Evolutionary conservation across 2,113 vertebrate genomes (phyloP).

Genomic region (crab-eating macaque (Macaca fascicularis)): DNA sequence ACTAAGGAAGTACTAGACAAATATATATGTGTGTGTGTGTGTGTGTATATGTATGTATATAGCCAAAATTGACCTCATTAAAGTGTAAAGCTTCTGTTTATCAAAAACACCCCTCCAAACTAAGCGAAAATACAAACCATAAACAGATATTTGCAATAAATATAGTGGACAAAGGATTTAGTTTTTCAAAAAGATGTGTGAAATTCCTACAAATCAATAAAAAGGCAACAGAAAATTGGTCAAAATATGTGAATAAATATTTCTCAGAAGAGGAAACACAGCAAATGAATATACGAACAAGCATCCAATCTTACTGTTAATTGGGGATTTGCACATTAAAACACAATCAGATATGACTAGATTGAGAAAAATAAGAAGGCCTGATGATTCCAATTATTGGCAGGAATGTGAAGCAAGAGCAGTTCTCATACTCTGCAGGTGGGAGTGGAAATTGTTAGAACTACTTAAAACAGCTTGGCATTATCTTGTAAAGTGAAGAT

Average conservation of each 20-base stretch:
- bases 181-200: neutral
- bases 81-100: conserved; percentile 47
- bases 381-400: conserved; percentile 17
- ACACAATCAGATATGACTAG: conserved; percentile 25
- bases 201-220: conserved; percentile 1
- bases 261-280: conserved; percentile 30
- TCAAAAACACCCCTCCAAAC: neutral
- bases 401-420: neutral
- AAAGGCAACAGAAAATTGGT: neutral
- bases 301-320: neutral
- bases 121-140: neutral
- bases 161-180: neutral
- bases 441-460: neutral
- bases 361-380: neutral
- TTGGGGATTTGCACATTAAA: conserved; percentile 58
- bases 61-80: conserved; percentile 3
- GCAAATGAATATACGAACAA: conserved; percentile 20
- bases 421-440: neutral
- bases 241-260: conserved; percentile 4
- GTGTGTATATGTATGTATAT: neutral
- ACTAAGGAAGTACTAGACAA: conserved; percentile 44
- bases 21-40: neutral
- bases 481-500: conserved; percentile 22
- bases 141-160: neutral
- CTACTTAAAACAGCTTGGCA: conserved; percentile 13